These are phyloP conservation scores for Numenius phaeopus DNA, from an alignment of 2,797 vertebrate genomes.

Conservation along the genomic window DNA sequence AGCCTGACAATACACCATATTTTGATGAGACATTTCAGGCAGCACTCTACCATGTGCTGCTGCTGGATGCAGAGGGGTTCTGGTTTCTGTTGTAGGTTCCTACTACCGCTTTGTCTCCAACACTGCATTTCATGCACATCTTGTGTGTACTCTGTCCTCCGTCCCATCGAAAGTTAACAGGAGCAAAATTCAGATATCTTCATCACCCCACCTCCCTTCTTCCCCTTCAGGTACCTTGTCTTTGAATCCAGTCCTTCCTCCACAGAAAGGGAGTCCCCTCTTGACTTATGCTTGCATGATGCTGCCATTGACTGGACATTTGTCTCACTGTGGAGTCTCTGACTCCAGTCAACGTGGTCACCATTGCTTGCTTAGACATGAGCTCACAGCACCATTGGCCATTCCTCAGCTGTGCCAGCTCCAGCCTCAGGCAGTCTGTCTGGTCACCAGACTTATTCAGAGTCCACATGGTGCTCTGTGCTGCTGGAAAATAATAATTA, in stretches of 20 bases:
- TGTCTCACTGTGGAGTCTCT: background rate
- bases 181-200: background rate
- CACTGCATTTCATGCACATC: background rate
- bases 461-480: background rate
- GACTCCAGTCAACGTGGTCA: background rate
- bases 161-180: background rate
- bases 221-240: background rate
- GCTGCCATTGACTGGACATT: background rate
- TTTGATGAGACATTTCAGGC: rapidly evolving
- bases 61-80: background rate
- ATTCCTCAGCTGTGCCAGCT: background rate
- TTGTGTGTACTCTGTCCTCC: background rate
- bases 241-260: background rate
- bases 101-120: background rate
- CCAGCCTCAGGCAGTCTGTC: background rate
- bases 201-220: background rate
- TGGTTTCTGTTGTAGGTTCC: background rate
- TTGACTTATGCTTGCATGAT: rapidly evolving
- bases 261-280: background rate
- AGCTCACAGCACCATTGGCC: background rate
- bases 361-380: background rate
- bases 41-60: background rate
- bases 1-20: background rate
- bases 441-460: background rate
- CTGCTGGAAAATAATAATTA: background rate